phyloP scores from a whole-genome alignment of 2,888 invertebrate species.

The Zeuzera pyrina region DNA sequence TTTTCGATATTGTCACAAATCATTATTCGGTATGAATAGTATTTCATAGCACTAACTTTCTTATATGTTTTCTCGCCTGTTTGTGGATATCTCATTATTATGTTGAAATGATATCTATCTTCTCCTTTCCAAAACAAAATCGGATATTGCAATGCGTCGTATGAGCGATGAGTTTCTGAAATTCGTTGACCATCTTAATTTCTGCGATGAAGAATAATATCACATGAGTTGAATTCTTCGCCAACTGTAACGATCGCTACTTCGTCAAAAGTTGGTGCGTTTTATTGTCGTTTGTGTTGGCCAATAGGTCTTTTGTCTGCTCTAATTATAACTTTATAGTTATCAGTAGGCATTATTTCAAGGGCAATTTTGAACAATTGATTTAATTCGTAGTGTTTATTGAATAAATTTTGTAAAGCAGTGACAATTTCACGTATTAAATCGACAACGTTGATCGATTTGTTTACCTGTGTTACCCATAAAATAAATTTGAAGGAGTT shows the following conservation, averaged over 20 bases:
- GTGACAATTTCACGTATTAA: not conserved
- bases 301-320: slow-evolving; percentile 25
- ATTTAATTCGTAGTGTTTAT: slow-evolving; percentile 12
- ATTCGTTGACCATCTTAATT: slow-evolving; percentile 18
- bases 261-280: slow-evolving; percentile 22
- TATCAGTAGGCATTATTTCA: slow-evolving; percentile 18
- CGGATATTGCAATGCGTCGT: slow-evolving; percentile 5
- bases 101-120: slow-evolving; percentile 11
- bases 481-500: slow-evolving; percentile 16
- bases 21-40: slow-evolving; percentile 20
- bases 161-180: slow-evolving; percentile 3
- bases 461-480: not conserved
- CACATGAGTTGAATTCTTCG: slow-evolving; percentile 17
- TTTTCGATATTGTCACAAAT: slow-evolving; percentile 17
- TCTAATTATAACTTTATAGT: slow-evolving; percentile 21
- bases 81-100: slow-evolving; percentile 2
- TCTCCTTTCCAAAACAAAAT: slow-evolving; percentile 14
- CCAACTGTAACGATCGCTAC: slow-evolving; percentile 23
- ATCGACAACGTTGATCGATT: not conserved
- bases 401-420: slow-evolving; percentile 12
- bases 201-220: slow-evolving; percentile 23
- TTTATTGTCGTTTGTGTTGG: slow-evolving; percentile 22
- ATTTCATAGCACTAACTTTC: slow-evolving; percentile 16
- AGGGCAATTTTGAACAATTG: slow-evolving; percentile 18
- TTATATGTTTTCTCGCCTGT: slow-evolving; percentile 3